Base-by-base conservation (phyloP, 2,888 invertebrate species). In the Acrobasis repandana region DNA sequence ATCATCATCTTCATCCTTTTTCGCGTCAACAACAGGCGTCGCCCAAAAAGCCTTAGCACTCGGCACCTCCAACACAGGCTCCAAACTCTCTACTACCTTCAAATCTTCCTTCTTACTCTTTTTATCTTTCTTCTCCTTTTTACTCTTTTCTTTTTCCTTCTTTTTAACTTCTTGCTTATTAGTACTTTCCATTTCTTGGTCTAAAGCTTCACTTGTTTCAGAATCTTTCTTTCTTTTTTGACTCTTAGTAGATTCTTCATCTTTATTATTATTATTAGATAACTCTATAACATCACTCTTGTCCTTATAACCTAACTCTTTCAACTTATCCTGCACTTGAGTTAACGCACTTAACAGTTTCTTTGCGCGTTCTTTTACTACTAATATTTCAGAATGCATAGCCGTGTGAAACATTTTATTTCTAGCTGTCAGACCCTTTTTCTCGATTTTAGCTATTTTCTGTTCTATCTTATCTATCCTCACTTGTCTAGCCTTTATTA, bases 1-100 rank as follows among this genome's bases (percentile, higher is more conserved):
- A 1, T 83, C 82, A 14, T 77, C 75, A 18, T 69, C 65, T 0
- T 65, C 72, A 1, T 63, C 69, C 48, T 73, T 73, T 0, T 66
- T 11, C 10, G 66, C 60, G 10, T 56, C 65, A 0, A 76, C 76
- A 5, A 67, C 65, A 34, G 68, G 70, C 0, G 70, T 67, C 0
- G 82, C 70, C 86, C 91, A 92, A 66, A 91, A 91, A 9, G 88
- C 88, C 56, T 90, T 86, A 8, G 77, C 86, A 69, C 90, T 90
- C 0, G 92, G 89, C 49, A 82, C 77, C 14, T 86, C 82, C 1
- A 92, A 61, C 3, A 72, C 86, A 0, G 90, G 83, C 66, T 81
- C 77, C 5, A 83, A 66, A 48, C 72, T 82, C 4, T 82, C 82
- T 9, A 78, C 69, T 1, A 82, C 71, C 63, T 79, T 77, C 0